phyloP scores from a whole-genome alignment of 2,888 invertebrate species.

The Nomada lathburiana region DNA sequence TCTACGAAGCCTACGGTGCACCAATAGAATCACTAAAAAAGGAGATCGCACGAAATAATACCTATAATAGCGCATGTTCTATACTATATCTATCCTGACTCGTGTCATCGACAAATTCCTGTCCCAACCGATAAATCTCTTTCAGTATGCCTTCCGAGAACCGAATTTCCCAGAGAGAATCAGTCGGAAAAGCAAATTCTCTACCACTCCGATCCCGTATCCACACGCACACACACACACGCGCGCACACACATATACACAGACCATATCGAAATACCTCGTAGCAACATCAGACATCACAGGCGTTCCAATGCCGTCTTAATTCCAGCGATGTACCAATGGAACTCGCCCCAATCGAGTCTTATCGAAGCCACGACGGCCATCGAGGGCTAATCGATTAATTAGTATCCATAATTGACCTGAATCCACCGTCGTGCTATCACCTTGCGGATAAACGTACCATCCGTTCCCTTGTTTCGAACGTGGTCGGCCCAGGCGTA shows the following conservation, averaged over 20 bases:
- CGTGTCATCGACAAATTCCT: background rate
- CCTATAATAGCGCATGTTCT: too few relatives aligned
- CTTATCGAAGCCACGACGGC: slow-evolving; percentile 29
- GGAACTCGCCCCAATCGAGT: slow-evolving; percentile 12
- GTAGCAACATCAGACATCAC: slow-evolving; percentile 10
- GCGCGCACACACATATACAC: background rate
- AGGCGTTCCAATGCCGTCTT: slow-evolving; percentile 20
- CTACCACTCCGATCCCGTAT: background rate
- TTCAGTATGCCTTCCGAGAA: background rate
- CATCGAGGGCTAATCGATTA: slow-evolving; percentile 35
- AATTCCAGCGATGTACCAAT: slow-evolving; percentile 28
- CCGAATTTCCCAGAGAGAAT: background rate
- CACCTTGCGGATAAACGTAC: background rate
- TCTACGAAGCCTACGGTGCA: too few relatives aligned
- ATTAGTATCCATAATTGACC: slow-evolving; percentile 32
- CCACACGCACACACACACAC: too few relatives aligned
- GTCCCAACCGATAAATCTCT: background rate
- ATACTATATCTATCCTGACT: background rate
- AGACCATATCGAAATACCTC: slow-evolving; percentile 7
- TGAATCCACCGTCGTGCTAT: slow-evolving; percentile 16
- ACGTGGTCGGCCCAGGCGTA: background rate
- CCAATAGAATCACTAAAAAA: too few relatives aligned
- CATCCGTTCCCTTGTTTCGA: slow-evolving; percentile 6
- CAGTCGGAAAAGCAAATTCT: background rate
- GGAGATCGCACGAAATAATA: too few relatives aligned